Base-by-base conservation (phyloP, 2,113 vertebrate genomes). In the Silurus glanis region DNA sequence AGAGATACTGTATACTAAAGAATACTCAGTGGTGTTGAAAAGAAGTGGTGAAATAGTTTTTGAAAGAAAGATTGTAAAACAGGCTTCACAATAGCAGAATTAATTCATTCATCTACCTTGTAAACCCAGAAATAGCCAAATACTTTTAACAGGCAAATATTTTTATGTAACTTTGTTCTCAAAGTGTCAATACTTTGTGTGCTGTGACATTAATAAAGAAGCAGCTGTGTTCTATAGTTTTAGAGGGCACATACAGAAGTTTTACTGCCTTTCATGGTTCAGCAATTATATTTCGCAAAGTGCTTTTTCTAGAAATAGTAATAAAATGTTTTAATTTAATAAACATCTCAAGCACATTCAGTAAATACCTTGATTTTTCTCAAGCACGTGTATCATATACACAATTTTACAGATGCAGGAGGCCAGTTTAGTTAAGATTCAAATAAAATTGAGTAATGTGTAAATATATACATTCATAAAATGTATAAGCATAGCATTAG, bases 261-360 rank as follows among this genome's bases (percentile, higher is more conserved):
- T 83, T 86, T 58, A 80, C 80, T 81, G 61, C 69, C 17, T 83
- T 90, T 83, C 23, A 83, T 69, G 25, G 78, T 84, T 86, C 83
- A 59, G 66, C 5, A 90, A 89, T 75, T 90, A 17, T 85, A 89
- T 83, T 85, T 89, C 83, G 89, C 82, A 92, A 93, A 91, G 91
- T 93, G 91, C 91, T 86, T 91, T 84, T 71, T 85, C 74, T 51
- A 51, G 71, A 55, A n/a, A 82, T 59, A 85, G 79, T 58, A 51
- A 23, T 61, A 47, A 61, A 80, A 59, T 6, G 78, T 21, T 80
- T 37, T 58, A 86, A 59, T 88, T 7, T 45, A 87, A 64, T 88
- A 59, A 87, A 87, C 90, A 71, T 72, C 47, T 89, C 56, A 88
- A 80, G 19, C 23, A 85, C 21, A 80, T 82, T 85, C 59, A 64